A percentile compares a stretch with the other conserved stretches of the same genome.
Conservation (phyloP, 1,140 invertebrate species). For the Capitella teleta region DNA sequence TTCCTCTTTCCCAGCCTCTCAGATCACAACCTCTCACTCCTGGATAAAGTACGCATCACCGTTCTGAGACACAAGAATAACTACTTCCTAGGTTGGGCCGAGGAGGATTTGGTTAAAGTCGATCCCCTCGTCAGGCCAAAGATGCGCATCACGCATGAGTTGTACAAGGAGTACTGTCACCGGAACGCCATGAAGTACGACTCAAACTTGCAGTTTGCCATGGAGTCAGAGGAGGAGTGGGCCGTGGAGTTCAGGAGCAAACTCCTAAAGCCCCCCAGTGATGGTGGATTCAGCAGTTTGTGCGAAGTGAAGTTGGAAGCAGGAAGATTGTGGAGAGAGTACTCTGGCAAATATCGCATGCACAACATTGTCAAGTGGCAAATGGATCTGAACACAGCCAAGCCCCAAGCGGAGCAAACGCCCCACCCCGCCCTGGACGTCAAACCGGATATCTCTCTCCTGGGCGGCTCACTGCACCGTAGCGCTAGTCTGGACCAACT, state of each 20-base stretch:
- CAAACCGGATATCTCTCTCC: no score
- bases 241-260: constrained; percentile 12
- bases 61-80: constrained; percentile 15
- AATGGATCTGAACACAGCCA: constrained; percentile 10
- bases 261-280: constrained; percentile 1
- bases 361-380: constrained; percentile 13
- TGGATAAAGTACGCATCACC: constrained; percentile 11
- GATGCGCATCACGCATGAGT: constrained; percentile 11
- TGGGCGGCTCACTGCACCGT: no score
- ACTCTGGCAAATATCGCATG: constrained; percentile 12
- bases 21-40: constrained; percentile 7
- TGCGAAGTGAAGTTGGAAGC: constrained; percentile 11
- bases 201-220: constrained; percentile 12
- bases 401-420: no score
- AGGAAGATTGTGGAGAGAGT: constrained; percentile 8
- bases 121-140: constrained; percentile 13
- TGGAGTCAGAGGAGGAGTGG: constrained; percentile 15
- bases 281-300: constrained; percentile 15
- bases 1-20: constrained; percentile 9
- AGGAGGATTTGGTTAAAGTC: constrained; percentile 10
- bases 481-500: no score
- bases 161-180: constrained; percentile 15
- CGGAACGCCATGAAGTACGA: constrained; percentile 14
- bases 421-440: no score
- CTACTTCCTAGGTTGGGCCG: constrained; percentile 14